Conservation (phyloP, 2,888 invertebrate species). For the Sthenelais limicola region DNA sequence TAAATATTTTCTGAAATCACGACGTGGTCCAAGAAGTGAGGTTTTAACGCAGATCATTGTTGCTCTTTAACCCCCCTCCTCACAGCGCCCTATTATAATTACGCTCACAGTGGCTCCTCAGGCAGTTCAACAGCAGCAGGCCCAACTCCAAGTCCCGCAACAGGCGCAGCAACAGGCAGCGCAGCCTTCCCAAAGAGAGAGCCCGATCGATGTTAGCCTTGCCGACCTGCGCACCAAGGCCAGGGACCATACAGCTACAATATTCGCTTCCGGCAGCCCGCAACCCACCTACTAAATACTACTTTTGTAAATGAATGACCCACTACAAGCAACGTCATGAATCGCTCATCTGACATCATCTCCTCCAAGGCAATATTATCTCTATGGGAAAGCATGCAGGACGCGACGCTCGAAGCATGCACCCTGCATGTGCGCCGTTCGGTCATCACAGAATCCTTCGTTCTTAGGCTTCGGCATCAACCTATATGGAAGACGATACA, state of each 20-base stretch:
- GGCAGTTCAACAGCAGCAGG: conserved; percentile 14
- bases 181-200: conserved; percentile 35
- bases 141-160: neutral
- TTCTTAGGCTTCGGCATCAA: too few species aligned
- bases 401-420: too few species aligned
- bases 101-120: conserved; percentile 35
- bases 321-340: too few species aligned
- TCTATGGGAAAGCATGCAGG: too few species aligned
- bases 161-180: neutral
- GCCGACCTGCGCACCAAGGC: conserved; percentile 37
- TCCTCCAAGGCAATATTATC: too few species aligned
- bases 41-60: too few species aligned
- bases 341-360: too few species aligned
- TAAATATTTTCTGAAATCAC: conserved; percentile 24
- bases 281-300: conserved; percentile 30
- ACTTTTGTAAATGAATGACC: too few species aligned
- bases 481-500: too few species aligned
- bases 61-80: too few species aligned
- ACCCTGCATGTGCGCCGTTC: too few species aligned
- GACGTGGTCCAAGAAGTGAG: neutral
- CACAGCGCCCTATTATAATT: conserved; percentile 37
- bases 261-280: conserved; percentile 29
- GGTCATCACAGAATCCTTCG: too few species aligned
- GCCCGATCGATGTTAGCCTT: conserved; percentile 39
- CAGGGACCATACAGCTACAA: conserved; percentile 13